Base-by-base conservation (phyloP, 2,888 invertebrate genomes). In the Eilema griseolum region DNA sequence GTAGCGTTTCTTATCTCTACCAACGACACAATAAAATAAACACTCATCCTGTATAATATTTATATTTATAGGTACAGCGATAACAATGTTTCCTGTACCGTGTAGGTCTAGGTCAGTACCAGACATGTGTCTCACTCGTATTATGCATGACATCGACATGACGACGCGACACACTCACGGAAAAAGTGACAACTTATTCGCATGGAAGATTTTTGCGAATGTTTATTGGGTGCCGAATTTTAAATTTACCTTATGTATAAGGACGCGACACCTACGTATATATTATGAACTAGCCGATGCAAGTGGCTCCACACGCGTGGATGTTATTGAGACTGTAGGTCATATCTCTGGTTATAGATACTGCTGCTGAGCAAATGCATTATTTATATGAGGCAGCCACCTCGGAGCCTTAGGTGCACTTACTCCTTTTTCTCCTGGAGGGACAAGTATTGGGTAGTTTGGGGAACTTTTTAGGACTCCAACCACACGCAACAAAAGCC, bases 51-150 rank as follows among this genome's bases (percentile, higher is more conserved):
- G 68, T 71, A 71, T 33, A 37, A 14, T 26, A 28, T 67, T 63
- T 72, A 61, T 26, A 23, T 67, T 63, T 72, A 61, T 72, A 72
- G 66, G 33, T 66, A 69, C 28, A 41, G n/a, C 46, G 72, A 69
- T 66, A 72, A 57, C 60, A 72, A 37, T 68, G 66, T 72, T 69
- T 72, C 72, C 72, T 71, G 67, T 26, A 31, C 12, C 41, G 57
- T 69, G 69, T 66, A 63, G 66, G 72, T 72, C 72, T 72, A 72
- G 66, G 72, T 72, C 72, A 72, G 57, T 31, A 23, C n/a, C 61
- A 37, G 61, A 56, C 61, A 62, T 66, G 33, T 67, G 37, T 37
- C 56, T 61, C 23, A 41, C 24, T 57, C 59, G 61, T 65, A 68
- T 61, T 64, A 63, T 71, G 64, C 64, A 61, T 61, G 61, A 41